A percentile compares a stretch with the other conserved stretches of the same genome.
These are phyloP conservation scores for Periophthalmus modestus DNA, from an alignment of 2,113 vertebrate genomes.

Conservation along the genomic window DNA sequence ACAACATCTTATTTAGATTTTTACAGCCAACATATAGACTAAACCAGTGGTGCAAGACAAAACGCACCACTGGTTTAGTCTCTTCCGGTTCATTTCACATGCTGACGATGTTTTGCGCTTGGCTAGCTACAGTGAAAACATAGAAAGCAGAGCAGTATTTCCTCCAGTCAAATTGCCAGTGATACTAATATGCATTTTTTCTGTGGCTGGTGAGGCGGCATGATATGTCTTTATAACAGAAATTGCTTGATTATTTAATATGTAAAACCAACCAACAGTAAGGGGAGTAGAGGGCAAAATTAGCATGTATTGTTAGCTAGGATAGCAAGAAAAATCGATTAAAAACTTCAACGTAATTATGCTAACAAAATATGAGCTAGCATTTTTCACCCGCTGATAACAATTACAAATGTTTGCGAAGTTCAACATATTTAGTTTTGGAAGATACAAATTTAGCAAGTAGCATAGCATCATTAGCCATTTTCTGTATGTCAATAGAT, in stretches of 20 bases:
- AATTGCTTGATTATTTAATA: background rate
- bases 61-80: background rate
- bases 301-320: background rate
- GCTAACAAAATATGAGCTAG: background rate
- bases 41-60: too few relatives aligned
- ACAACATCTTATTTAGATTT: background rate
- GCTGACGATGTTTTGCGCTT: slow-evolving; percentile 26
- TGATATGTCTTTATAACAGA: background rate
- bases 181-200: slow-evolving; percentile 12
- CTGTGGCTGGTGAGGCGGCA: too few relatives aligned
- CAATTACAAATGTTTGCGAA: background rate
- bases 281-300: background rate
- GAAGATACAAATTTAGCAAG: background rate
- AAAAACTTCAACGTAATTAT: too few relatives aligned
- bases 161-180: slow-evolving; percentile 42
- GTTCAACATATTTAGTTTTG: background rate
- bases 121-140: slow-evolving; percentile 48
- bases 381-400: background rate
- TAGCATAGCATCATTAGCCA: background rate
- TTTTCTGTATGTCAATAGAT: too few relatives aligned
- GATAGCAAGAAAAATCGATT: too few relatives aligned
- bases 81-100: slow-evolving; percentile 38
- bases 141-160: slow-evolving; percentile 19
- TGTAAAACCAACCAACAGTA: background rate
- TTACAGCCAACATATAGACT: background rate